phyloP scores from a whole-genome alignment of 2,888 invertebrate genomes.

The Blomia tropicalis region DNA sequence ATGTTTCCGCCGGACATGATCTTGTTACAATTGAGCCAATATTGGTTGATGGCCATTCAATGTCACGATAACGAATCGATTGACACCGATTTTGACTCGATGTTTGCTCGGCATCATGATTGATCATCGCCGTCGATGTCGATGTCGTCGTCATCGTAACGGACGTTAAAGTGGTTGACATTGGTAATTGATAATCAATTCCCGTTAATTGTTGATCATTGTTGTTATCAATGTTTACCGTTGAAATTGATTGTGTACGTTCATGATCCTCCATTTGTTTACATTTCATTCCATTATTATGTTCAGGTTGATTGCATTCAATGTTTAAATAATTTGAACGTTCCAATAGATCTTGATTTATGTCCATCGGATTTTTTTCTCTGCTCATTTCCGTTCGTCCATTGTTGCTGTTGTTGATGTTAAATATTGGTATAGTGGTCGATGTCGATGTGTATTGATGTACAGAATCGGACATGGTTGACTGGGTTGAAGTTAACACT shows the following conservation, averaged over 20 bases:
- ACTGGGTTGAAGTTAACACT: conserved; percentile 8
- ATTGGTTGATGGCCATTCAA: conserved; percentile 17
- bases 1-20: conserved; percentile 18
- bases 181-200: no score
- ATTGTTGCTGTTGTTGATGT: no score
- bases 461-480: background rate
- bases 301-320: conserved; percentile 3
- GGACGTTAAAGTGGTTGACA: background rate
- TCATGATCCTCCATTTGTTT: background rate
- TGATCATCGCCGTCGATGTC: no score
- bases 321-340: conserved; percentile 10
- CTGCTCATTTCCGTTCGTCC: no score
- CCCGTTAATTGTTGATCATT: no score
- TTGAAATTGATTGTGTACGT: no score
- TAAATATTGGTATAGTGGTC: no score
- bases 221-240: no score
- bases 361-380: no score
- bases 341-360: conserved; percentile 8
- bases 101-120: no score
- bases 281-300: conserved; percentile 2
- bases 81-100: no score
- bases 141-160: background rate
- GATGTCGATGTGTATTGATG: background rate
- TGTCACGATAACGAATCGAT: conserved; percentile 3
- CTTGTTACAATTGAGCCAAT: conserved; percentile 3